Base-by-base conservation (phyloP, 2,888 invertebrate species). In the Mesorhabditis spiculigera region DNA sequence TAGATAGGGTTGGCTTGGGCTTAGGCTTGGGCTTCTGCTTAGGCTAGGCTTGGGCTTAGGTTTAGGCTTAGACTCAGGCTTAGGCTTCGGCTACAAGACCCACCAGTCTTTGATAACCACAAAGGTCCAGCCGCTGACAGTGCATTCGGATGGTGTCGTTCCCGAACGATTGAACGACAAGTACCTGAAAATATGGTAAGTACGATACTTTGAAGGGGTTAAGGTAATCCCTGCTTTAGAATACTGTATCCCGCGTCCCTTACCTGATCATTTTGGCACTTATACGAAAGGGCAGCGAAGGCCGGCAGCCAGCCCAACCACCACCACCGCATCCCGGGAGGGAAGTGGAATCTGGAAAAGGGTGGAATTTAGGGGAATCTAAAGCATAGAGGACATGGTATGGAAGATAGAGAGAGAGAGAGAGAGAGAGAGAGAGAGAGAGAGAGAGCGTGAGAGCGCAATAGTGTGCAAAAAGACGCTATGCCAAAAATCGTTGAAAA, bases 131-230 rank as follows among this genome's bases (percentile, higher is more conserved):
- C 45, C 75, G 71, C 70, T 85, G 85, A 72, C 85, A 85, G 70
- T 85, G 85, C 85, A 85, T 85, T 69, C 85, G 77, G 64, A 85
- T 85, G 5, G 85, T 84, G 69, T 85, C 85, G 72, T 85, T 85
- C n/a, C 85, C 85, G 68, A 85, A 85, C 5, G 77, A 80, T 72
- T 84, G 84, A 6, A 84, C 82, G 41, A 85, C 82, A 5, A 85
- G 75, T 8, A 84, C 78, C 77, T 79, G 66, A 16, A 77, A 68
- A 41, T 45, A 28, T 63, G 43, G 4, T 43, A 42, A 66, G 43
- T 16, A 67, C 43, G 44, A 58, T 68, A 64, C n/a, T 45, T 43
- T 42, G 50, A 43, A 67, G 16, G 28, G 28, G 28, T 28, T 28
- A 28, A 28, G 28, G 28, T 16, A 65, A 10, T 8, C 43, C 28